Conservation (phyloP, 2,797 vertebrate species). For the Platalea minor region DNA sequence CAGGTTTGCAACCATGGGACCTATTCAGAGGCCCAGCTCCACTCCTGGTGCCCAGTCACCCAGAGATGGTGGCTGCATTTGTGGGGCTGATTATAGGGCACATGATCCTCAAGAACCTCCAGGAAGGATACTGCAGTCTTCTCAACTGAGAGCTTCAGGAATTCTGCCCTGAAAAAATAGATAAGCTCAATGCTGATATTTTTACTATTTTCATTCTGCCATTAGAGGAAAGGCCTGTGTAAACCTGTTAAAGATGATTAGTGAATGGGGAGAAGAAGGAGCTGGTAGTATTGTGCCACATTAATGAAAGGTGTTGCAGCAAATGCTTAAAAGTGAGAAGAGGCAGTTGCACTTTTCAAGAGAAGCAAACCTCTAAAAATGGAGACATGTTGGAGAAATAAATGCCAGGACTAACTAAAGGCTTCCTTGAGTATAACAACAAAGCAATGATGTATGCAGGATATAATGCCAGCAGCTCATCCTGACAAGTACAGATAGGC, state of each 20-base stretch:
- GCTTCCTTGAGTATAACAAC: neutral
- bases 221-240: neutral
- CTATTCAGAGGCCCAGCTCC: neutral
- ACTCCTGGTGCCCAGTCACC: neutral
- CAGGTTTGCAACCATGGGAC: neutral
- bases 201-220: neutral
- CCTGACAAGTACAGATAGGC: neutral
- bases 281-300: neutral
- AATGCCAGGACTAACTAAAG: neutral
- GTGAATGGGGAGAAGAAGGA: neutral
- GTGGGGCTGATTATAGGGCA: neutral
- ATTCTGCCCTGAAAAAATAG: neutral
- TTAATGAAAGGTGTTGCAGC: neutral
- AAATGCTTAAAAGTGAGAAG: neutral
- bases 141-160: neutral
- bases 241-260: neutral
- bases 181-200: neutral
- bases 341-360: neutral
- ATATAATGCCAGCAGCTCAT: neutral
- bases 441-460: neutral
- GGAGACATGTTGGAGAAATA: neutral
- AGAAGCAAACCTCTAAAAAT: neutral
- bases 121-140: neutral
- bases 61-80: rapidly evolving
- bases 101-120: neutral